Evolutionary conservation across 2,888 invertebrate species (phyloP), one percentile per base, ranked within the genome.

Genomic region (Gymnoscelis rufifasciata): DNA sequence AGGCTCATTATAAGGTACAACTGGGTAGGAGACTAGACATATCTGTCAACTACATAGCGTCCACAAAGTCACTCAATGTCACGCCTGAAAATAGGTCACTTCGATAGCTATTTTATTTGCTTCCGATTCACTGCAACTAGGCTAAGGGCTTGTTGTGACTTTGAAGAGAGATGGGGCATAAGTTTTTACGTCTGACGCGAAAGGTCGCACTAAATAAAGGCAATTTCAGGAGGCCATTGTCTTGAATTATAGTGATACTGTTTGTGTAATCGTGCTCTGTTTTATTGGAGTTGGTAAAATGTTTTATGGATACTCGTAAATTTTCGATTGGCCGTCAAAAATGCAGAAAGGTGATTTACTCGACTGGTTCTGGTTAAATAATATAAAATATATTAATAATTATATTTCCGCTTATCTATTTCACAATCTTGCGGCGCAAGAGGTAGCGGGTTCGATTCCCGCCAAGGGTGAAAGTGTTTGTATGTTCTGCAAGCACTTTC

Each of bases 31-130:
- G 13, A 15, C n/a, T n/a, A 8, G 14, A 33, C 15, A 33, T 13
- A 15, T 33, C 14, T 15, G 15, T 33, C 31, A 3, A 19, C 19
- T 3, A 3, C 19, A 19, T 19, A 3, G 19, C 19, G 46, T 31
- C 24, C 38, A 41, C 53, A 53, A 47, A 53, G 46, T 40, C 50
- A 48, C 44, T 38, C 52, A 55, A 54, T 55, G 51, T 57, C 55
- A 43, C 37, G 33, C 33, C 30, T 40, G 38, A 15, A 53, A 49
- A 44, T 38, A 51, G 52, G 48, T 53, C 46, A 40, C 45, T 52
- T 40, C 38, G 31, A 47, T 46, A 38, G 43, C 31, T 33, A 40
- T 52, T 55, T 53, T 55, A 47, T 55, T 51, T 49, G 38, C 46
- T 36, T 46, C 33, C 40, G 38, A 47, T 52, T 33, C 24, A 24